Conservation (phyloP, 1,140 invertebrate genomes). For the Lerema accius region DNA sequence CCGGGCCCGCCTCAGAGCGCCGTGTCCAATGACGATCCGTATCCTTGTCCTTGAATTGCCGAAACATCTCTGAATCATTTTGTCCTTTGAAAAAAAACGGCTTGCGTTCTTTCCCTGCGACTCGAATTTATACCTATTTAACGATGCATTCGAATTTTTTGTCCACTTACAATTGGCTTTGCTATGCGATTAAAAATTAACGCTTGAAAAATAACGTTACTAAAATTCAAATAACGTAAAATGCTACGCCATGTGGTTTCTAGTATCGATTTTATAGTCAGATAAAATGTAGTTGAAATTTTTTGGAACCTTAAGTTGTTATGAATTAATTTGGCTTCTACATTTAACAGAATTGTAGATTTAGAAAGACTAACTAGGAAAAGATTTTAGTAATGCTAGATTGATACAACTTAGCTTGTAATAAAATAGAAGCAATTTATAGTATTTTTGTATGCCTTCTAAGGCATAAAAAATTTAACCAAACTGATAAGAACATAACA, state of each 20-base stretch:
- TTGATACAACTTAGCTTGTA: no score
- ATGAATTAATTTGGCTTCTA: no score
- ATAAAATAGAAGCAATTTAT: no score
- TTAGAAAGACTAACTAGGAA: no score
- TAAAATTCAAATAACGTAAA: not conserved
- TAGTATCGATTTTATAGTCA: no score
- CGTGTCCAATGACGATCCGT: conserved; percentile 51
- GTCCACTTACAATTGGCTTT: conserved; percentile 13
- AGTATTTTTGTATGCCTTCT: no score
- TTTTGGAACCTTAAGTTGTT: no score
- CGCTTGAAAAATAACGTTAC: not conserved
- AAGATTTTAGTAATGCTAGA: no score
- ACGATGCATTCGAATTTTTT: conserved; percentile 21
- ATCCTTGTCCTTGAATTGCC: conserved; percentile 47
- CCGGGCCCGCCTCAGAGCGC: conserved; percentile 47
- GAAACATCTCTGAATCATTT: conserved; percentile 36
- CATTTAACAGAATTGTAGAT: no score
- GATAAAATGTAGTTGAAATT: no score
- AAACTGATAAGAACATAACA: no score
- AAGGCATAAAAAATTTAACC: no score
- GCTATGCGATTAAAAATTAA: conserved; percentile 5
- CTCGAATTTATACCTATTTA: conserved; percentile 10
- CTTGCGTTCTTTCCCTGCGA: conserved; percentile 20
- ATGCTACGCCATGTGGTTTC: not conserved
- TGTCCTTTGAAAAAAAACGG: conserved; percentile 4